phyloP scores from a whole-genome alignment of 2,888 invertebrate genomes.

The Phragmatobia fuliginosa region DNA sequence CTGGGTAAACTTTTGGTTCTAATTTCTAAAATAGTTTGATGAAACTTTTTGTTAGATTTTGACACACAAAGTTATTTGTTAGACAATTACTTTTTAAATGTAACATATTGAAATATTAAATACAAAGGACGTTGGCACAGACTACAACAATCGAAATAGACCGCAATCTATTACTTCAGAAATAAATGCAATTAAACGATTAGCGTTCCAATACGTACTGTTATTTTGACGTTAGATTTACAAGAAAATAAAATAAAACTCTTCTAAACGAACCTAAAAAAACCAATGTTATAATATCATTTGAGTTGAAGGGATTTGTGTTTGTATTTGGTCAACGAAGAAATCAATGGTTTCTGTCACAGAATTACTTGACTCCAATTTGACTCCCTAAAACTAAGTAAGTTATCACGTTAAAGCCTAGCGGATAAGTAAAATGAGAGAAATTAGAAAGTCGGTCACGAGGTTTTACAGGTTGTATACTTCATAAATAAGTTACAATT shows the following conservation, averaged over 20 bases:
- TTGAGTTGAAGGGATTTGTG: background rate
- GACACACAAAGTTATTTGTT: conserved; percentile 30
- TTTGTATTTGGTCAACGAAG: background rate
- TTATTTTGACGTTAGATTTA: conserved; percentile 27
- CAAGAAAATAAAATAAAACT: conserved; percentile 7
- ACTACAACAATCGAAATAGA: conserved; percentile 57
- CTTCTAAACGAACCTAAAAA: background rate
- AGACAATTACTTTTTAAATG: conserved; percentile 13
- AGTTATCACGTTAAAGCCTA: no score
- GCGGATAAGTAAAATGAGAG: no score
- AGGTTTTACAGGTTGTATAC: no score
- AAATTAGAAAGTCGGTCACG: no score
- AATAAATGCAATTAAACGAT: conserved; percentile 50
- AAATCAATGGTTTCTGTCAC: background rate
- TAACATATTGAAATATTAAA: conserved; percentile 36
- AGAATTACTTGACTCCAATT: background rate
- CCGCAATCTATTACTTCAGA: conserved; percentile 51
- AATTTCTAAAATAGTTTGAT: conserved; percentile 41
- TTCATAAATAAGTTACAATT: no score
- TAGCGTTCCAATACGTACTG: conserved; percentile 31
- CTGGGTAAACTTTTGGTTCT: conserved; percentile 16
- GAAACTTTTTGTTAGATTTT: conserved; percentile 22
- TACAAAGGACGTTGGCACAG: conserved; percentile 49
- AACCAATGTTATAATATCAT: background rate
- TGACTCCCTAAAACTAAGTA: background rate